Conservation (phyloP, 2,797 vertebrate species). For the Buphagus erythrorhynchus region DNA sequence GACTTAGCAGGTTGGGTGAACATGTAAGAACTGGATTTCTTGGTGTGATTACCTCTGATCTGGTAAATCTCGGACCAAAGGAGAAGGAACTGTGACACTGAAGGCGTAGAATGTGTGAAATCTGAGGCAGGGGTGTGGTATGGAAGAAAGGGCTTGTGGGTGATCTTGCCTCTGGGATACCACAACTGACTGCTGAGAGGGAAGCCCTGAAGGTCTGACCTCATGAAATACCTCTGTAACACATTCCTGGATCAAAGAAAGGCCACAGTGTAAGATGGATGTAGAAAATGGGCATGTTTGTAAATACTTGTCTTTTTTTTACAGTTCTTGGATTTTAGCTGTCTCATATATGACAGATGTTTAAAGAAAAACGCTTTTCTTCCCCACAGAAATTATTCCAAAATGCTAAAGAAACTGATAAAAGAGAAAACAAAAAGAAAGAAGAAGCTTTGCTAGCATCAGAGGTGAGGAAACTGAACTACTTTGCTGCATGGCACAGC, state of each 20-base stretch:
- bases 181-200: neutral
- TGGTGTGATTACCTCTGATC: neutral
- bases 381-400: slow-evolving; percentile 50
- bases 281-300: neutral
- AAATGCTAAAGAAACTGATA: slow-evolving; percentile 50
- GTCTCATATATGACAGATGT: neutral
- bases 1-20: neutral
- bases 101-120: neutral
- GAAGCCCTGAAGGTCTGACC: neutral
- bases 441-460: slow-evolving; percentile 77
- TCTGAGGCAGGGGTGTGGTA: neutral
- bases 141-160: neutral
- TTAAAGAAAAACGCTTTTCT: neutral
- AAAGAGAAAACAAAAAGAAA: slow-evolving; percentile 54
- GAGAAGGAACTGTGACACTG: neutral
- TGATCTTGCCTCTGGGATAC: neutral
- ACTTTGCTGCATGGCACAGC: fast-evolving
- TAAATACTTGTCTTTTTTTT: neutral
- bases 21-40: neutral
- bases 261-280: neutral
- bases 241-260: neutral
- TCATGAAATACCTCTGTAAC: neutral
- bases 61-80: neutral
- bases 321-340: neutral
- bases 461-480: slow-evolving; percentile 75